A percentile compares a stretch with the other conserved stretches of the same genome.
Evolutionary conservation across 2,888 invertebrate species (phyloP).

Genomic region (Chaetogeoica ovagalla): DNA sequence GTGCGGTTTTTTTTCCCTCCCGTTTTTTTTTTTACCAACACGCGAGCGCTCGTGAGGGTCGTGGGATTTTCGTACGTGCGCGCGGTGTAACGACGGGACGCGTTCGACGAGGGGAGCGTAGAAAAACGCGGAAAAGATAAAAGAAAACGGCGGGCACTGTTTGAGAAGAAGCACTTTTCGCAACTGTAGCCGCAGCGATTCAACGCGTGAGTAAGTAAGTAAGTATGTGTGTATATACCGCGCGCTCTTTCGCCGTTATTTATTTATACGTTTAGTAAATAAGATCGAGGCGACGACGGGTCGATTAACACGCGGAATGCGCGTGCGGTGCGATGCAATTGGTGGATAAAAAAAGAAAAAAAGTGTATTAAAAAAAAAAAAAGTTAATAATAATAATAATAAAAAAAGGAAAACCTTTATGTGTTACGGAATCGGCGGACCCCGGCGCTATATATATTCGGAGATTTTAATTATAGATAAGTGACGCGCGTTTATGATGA

Average conservation of each 20-base stretch:
- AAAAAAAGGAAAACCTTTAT: conserved; percentile 35
- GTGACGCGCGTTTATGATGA: conserved; percentile 49
- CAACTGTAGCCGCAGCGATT: neutral
- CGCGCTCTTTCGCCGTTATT: neutral
- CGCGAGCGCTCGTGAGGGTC: no score
- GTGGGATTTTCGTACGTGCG: no score
- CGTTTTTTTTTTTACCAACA: no score
- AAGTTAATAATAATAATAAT: no score
- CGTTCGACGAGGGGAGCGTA: neutral
- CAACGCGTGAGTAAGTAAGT: neutral
- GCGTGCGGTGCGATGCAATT: conserved; percentile 37
- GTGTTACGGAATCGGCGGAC: conserved; percentile 42
- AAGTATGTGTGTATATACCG: neutral
- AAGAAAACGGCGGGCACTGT: conserved; percentile 24
- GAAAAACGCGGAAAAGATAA: neutral
- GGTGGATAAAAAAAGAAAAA: conserved; percentile 9
- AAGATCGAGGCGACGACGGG: conserved; percentile 42
- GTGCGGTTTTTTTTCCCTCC: no score
- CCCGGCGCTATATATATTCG: conserved; percentile 41
- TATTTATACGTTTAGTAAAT: conserved; percentile 39
- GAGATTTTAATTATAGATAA: conserved; percentile 53
- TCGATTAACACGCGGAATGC: conserved; percentile 14
- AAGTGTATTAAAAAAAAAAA: no score
- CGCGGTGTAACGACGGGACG: conserved; percentile 3
- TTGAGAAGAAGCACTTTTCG: conserved; percentile 32